phyloP scores from a whole-genome alignment of 2,888 invertebrate species.

The Leucoma salicis region DNA sequence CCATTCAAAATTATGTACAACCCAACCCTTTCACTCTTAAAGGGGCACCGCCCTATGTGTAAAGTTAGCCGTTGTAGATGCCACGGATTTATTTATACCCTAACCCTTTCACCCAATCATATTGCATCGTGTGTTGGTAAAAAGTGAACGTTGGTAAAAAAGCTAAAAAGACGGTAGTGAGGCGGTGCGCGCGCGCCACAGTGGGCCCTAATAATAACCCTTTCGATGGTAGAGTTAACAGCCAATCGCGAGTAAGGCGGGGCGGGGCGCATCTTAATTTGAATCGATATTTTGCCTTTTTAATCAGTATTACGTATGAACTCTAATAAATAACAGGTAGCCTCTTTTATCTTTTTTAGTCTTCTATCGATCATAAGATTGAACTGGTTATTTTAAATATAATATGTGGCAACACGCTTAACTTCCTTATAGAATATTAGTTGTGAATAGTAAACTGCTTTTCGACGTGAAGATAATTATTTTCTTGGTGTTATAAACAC shows the following conservation, averaged over 20 bases:
- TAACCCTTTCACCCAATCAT: conserved; percentile 76
- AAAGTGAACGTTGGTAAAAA: conserved; percentile 60
- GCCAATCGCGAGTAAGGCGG: conserved; percentile 73
- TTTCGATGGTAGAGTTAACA: conserved; percentile 71
- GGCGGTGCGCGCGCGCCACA: conserved; percentile 60
- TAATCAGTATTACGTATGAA: conserved; percentile 6
- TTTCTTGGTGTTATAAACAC: too few relatives aligned
- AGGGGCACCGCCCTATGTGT: conserved; percentile 55
- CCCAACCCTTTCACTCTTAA: conserved; percentile 64
- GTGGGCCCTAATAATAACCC: conserved; percentile 76
- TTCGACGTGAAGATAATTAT: too few relatives aligned
- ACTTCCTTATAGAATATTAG: too few relatives aligned
- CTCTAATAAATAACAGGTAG: conserved; percentile 1
- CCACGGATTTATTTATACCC: conserved; percentile 64
- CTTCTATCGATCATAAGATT: not conserved
- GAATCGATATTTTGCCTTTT: conserved; percentile 17
- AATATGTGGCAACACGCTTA: conserved; percentile 6
- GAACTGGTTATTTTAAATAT: too few relatives aligned
- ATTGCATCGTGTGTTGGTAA: conserved; percentile 48
- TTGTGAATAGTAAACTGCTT: too few relatives aligned
- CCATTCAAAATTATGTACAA: conserved; percentile 49
- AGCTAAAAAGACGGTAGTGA: conserved; percentile 58
- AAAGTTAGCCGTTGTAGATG: conserved; percentile 35
- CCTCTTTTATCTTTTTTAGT: not conserved
- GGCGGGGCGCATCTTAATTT: conserved; percentile 46